phyloP scores from a whole-genome alignment of 2,888 invertebrate species.

The Pseudococcus jackbeardsleyi region DNA sequence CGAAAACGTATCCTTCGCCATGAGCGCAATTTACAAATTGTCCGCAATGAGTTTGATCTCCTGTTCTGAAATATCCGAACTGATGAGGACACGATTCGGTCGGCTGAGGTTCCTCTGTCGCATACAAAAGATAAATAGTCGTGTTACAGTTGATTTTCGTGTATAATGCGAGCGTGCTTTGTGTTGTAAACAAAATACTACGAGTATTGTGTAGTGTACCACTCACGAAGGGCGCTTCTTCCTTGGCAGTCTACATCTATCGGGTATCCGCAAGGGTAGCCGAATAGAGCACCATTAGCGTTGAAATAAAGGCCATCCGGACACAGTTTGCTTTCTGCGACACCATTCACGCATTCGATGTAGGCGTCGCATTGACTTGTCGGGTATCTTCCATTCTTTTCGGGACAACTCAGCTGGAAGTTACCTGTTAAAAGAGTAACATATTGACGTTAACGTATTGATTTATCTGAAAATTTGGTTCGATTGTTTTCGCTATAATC shows the following conservation, averaged over 20 bases:
- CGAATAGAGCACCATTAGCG: slow-evolving; percentile 76
- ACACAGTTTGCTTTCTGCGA: slow-evolving; percentile 81
- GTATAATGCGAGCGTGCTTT: not conserved
- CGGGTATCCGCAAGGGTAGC: slow-evolving; percentile 87
- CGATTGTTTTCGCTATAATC: too few species aligned
- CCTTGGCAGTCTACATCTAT: slow-evolving; percentile 84
- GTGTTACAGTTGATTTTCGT: slow-evolving; percentile 13
- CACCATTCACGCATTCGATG: slow-evolving; percentile 81
- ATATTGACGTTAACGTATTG: not conserved
- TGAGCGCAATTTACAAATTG: slow-evolving; percentile 86
- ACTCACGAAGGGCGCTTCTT: slow-evolving; percentile 79
- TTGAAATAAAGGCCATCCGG: slow-evolving; percentile 87
- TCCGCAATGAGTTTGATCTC: slow-evolving; percentile 79
- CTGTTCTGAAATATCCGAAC: slow-evolving; percentile 84
- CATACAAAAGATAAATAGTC: not conserved
- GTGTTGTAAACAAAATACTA: slow-evolving; percentile 5
- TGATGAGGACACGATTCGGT: slow-evolving; percentile 87
- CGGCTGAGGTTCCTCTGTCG: slow-evolving; percentile 78
- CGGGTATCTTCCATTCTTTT: slow-evolving; percentile 77
- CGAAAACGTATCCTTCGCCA: slow-evolving; percentile 79
- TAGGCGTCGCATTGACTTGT: slow-evolving; percentile 80
- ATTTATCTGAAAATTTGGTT: not conserved
- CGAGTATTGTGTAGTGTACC: not conserved
- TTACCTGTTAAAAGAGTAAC: not conserved
- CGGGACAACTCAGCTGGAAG: slow-evolving; percentile 72